These are phyloP conservation scores for Cerastis leucographa DNA, from an alignment of 2,888 invertebrate genomes.

Conservation along the genomic window DNA sequence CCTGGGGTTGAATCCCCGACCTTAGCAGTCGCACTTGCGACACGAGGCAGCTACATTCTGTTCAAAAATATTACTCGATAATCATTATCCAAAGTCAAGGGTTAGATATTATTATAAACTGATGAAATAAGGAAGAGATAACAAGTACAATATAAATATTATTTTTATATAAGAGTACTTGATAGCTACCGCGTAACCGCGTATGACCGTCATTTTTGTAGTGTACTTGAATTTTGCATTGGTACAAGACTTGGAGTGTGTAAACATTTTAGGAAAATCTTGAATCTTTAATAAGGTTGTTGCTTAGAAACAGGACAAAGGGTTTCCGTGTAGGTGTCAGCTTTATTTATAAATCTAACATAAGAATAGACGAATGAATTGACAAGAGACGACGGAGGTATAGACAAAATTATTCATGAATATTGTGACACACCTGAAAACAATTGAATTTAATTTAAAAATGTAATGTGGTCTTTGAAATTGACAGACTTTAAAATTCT, in stretches of 20 bases:
- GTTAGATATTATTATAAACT: conserved; percentile 61
- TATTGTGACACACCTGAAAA: conserved; percentile 6
- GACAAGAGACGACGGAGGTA: not conserved
- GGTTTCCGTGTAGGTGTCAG: conserved; percentile 20
- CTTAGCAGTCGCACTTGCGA: not conserved
- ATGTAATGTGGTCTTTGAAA: not conserved
- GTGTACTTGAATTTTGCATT: conserved; percentile 58
- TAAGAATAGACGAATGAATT: not conserved
- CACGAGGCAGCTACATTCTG: not conserved
- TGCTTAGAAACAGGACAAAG: conserved; percentile 8
- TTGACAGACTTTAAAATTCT: conserved; percentile 3
- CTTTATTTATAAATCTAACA: not conserved
- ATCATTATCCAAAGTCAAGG: conserved; percentile 57
- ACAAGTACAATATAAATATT: conserved; percentile 61
- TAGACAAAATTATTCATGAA: conserved; percentile 12
- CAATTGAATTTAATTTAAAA: conserved; percentile 12
- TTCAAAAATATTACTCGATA: conserved; percentile 29
- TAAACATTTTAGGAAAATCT: conserved; percentile 39
- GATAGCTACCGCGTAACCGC: conserved; percentile 49
- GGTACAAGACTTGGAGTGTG: conserved; percentile 31
- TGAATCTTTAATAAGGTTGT: conserved; percentile 37
- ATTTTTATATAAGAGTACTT: conserved; percentile 53
- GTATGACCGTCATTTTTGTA: conserved; percentile 30
- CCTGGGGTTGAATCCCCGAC: not conserved
- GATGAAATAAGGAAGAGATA: conserved; percentile 69